phyloP scores from a whole-genome alignment of 2,888 invertebrate genomes.

The Tridacna crocea region DNA sequence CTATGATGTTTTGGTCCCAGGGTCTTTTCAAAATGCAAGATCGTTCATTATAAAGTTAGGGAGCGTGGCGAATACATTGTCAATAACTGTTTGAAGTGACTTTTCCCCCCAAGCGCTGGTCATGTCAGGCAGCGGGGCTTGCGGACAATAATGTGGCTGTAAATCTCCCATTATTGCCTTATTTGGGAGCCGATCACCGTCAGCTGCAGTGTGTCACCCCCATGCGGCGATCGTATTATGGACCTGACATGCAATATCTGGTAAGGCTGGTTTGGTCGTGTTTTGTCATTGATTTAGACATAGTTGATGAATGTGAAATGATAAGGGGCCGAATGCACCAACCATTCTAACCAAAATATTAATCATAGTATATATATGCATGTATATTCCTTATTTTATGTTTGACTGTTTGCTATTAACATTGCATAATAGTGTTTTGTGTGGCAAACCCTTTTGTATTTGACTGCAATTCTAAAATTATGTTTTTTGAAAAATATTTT shows the following conservation, averaged over 20 bases:
- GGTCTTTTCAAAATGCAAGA: background rate
- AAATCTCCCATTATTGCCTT: constrained; percentile 22
- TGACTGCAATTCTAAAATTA: too few species aligned
- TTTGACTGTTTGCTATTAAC: too few species aligned
- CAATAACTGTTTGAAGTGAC: constrained; percentile 19
- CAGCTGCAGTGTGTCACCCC: constrained; percentile 17
- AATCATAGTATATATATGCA: too few species aligned
- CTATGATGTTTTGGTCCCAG: background rate
- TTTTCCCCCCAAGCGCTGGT: constrained; percentile 4
- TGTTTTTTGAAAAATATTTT: too few species aligned
- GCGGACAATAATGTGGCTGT: constrained; percentile 9
- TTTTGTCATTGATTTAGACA: too few species aligned
- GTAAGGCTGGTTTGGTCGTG: background rate
- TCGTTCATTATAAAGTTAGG: background rate
- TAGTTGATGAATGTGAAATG: too few species aligned
- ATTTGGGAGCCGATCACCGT: constrained; percentile 10
- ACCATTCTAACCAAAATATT: background rate
- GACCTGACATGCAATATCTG: constrained; percentile 5
- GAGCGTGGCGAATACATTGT: constrained; percentile 6
- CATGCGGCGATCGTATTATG: constrained; percentile 17
- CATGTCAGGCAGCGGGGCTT: constrained; percentile 23
- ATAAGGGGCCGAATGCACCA: too few species aligned
- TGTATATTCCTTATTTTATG: too few species aligned
- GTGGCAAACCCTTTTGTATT: too few species aligned
- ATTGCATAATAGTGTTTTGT: too few species aligned